Percentiles rank a stretch among this genome's conserved stretches.
Conservation (phyloP, 2,888 invertebrate genomes). For the Lithodes maja region DNA sequence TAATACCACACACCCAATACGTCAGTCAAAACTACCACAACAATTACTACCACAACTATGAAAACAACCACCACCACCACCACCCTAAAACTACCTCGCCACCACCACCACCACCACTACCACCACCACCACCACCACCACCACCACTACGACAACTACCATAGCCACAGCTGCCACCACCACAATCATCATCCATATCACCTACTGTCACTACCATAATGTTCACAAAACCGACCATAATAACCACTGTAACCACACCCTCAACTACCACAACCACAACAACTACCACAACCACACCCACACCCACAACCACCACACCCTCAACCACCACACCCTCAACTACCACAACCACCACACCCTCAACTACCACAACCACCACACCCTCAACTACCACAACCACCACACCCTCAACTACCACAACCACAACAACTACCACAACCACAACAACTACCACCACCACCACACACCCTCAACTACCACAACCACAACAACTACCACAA, state of each 20-base stretch:
- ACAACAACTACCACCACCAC: neutral
- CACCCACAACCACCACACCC: neutral
- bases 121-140: neutral
- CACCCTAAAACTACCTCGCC: neutral
- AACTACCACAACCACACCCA: neutral
- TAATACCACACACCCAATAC: neutral
- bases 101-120: neutral
- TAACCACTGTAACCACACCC: neutral
- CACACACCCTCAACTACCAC: neutral
- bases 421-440: neutral
- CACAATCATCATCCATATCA: neutral
- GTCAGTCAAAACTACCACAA: neutral
- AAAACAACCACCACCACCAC: neutral
- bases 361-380: neutral
- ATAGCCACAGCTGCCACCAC: neutral
- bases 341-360: too few relatives aligned
- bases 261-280: neutral
- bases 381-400: neutral
- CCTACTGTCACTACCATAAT: neutral
- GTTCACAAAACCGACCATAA: neutral
- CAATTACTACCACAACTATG: neutral
- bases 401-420: neutral
- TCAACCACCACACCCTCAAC: neutral
- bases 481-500: neutral
- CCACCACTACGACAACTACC: neutral